These are phyloP conservation scores for Drosophila prosaltans DNA, from an alignment of 1,140 invertebrate genomes.

Conservation along the genomic window DNA sequence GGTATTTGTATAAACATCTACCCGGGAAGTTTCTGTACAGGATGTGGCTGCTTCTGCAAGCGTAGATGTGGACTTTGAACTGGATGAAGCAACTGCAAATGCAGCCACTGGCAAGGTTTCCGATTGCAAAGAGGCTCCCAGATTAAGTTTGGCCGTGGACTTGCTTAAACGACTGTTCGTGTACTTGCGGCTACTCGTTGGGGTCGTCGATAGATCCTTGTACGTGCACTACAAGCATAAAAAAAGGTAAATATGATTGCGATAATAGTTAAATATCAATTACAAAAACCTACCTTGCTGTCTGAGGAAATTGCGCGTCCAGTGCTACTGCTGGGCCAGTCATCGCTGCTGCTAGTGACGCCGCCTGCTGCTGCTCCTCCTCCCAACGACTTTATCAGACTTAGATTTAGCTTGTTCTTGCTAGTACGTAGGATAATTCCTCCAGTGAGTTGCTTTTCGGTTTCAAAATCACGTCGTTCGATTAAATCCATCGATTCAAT, in stretches of 20 bases:
- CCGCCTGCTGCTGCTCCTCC: constrained; percentile 16
- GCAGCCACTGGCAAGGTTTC: neutral
- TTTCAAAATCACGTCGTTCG: constrained; percentile 80
- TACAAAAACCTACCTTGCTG: constrained; percentile 64
- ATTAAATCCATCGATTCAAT: constrained; percentile 81
- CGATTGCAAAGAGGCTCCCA: constrained; percentile 60
- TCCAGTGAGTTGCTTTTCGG: constrained; percentile 75
- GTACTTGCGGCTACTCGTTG: constrained; percentile 76
- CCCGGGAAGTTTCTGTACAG: constrained; percentile 36
- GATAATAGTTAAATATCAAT: neutral
- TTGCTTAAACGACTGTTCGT: constrained; percentile 77
- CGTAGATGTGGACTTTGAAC: constrained; percentile 18
- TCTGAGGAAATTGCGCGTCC: constrained; percentile 75
- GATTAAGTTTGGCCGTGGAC: constrained; percentile 82
- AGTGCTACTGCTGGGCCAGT: constrained; percentile 75
- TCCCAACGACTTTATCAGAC: constrained; percentile 68
- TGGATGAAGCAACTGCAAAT: constrained; percentile 12
- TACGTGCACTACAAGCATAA: constrained; percentile 61
- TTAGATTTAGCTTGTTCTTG: constrained; percentile 77
- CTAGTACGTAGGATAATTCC: constrained; percentile 72
- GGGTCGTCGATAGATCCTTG: constrained; percentile 75
- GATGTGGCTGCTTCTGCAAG: constrained; percentile 8
- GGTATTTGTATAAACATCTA: constrained; percentile 74
- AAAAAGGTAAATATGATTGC: neutral
- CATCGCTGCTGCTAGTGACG: constrained; percentile 48